A percentile compares a stretch with the other conserved stretches of the same genome.
Conservation (phyloP, 2,113 vertebrate genomes). For the Chlamydotis undulata region DNA sequence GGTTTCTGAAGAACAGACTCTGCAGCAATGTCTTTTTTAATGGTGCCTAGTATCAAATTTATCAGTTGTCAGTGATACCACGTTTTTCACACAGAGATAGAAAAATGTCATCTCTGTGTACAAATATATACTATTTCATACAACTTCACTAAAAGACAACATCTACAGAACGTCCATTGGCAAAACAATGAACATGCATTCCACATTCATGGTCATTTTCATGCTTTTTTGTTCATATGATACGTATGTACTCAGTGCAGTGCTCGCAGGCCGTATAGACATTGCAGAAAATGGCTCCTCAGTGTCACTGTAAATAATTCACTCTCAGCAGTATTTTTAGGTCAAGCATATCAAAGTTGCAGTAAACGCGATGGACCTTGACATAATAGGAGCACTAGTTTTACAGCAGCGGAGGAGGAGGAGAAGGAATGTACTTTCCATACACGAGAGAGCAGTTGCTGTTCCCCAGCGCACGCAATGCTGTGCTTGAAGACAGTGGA, state of each 20-base stretch:
- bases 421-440: neutral
- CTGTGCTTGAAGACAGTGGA: neutral
- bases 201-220: neutral
- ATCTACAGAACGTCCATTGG: neutral
- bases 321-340: conserved; percentile 23
- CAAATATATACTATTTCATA: neutral
- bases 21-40: neutral
- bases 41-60: neutral
- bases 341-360: conserved; percentile 32
- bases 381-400: conserved; percentile 21
- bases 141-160: neutral
- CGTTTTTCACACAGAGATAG: neutral
- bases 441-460: neutral
- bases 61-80: neutral
- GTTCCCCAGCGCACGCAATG: neutral
- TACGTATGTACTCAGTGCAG: neutral
- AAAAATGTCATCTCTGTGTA: neutral
- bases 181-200: neutral
- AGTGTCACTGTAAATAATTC: conserved; percentile 33
- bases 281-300: conserved; percentile 3
- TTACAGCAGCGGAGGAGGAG: neutral
- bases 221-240: neutral
- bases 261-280: neutral
- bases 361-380: neutral
- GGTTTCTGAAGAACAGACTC: neutral